A percentile compares a stretch with the other conserved stretches of the same genome.
Evolutionary conservation across 2,888 invertebrate species (phyloP).

Genomic region (Lasioglossum pauxillum): DNA sequence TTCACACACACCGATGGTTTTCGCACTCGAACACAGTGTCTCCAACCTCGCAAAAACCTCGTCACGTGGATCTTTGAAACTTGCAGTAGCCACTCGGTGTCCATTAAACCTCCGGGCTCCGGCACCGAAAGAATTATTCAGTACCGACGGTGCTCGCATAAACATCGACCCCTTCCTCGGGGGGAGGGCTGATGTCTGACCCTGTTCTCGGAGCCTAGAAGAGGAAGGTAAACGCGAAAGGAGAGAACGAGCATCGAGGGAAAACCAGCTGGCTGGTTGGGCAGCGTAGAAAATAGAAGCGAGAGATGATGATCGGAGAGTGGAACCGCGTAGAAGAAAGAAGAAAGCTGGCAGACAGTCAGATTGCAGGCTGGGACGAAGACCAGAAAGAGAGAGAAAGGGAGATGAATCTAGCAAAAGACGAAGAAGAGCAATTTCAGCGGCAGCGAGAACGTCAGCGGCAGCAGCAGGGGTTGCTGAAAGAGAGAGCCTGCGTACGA

Average conservation of each 20-base stretch:
- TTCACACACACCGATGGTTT: too few species aligned
- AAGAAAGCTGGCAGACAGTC: slow-evolving; percentile 72
- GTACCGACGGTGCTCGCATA: neutral
- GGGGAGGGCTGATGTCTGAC: neutral
- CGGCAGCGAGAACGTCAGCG: slow-evolving; percentile 55
- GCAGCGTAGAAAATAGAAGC: slow-evolving; percentile 31
- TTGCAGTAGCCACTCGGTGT: neutral
- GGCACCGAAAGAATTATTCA: neutral
- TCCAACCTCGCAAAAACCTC: neutral
- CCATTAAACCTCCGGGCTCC: neutral
- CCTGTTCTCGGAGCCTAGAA: neutral
- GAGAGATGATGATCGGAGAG: slow-evolving; percentile 58
- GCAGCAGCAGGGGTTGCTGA: slow-evolving; percentile 74
- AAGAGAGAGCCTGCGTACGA: slow-evolving; percentile 67
- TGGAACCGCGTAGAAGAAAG: slow-evolving; percentile 38
- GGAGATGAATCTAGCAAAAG: slow-evolving; percentile 6
- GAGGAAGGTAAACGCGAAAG: neutral
- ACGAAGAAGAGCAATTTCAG: slow-evolving; percentile 42
- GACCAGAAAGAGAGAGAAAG: neutral
- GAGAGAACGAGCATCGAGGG: slow-evolving; percentile 6
- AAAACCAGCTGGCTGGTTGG: slow-evolving; percentile 23
- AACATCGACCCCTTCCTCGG: slow-evolving; percentile 2
- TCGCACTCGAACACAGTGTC: neutral
- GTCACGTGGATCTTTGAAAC: neutral
- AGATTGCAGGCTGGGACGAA: slow-evolving; percentile 63